These are phyloP conservation scores for Epistrophella euchroma DNA, from an alignment of 2,888 invertebrate genomes.

Conservation along the genomic window DNA sequence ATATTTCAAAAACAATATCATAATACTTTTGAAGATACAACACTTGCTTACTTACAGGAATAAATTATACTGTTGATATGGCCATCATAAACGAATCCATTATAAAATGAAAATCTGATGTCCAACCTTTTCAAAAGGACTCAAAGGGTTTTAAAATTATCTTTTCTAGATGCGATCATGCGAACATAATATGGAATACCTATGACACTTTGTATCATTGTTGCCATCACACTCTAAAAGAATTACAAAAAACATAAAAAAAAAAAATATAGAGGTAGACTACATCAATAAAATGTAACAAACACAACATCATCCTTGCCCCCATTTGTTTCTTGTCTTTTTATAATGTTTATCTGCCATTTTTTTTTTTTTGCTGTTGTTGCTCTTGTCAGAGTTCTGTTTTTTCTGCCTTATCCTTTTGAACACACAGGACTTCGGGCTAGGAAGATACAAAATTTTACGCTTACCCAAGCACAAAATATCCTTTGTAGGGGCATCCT, in stretches of 20 bases:
- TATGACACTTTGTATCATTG: conserved; percentile 2
- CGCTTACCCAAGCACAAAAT: conserved; percentile 72
- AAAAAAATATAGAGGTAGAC: neutral
- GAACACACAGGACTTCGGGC: conserved; percentile 14
- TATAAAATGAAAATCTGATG: neutral
- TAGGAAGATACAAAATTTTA: conserved; percentile 68
- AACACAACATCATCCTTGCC: conserved; percentile 21
- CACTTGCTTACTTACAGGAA: too few species aligned
- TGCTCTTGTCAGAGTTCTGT: conserved; percentile 56
- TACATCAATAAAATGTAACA: conserved; percentile 31
- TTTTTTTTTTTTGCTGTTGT: conserved; percentile 23
- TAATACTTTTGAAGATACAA: too few species aligned
- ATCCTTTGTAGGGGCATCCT: conserved; percentile 72
- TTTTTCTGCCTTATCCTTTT: conserved; percentile 9
- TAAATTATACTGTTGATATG: too few species aligned
- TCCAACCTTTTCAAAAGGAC: neutral
- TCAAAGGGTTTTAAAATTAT: neutral
- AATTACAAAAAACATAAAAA: neutral
- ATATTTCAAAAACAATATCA: too few species aligned
- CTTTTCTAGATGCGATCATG: conserved; percentile 2
- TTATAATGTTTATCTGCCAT: conserved; percentile 54
- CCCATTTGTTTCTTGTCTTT: conserved; percentile 29
- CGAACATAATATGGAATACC: conserved; percentile 14
- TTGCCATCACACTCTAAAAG: conserved; percentile 9
- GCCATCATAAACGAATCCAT: neutral